Conservation (phyloP, 2,113 vertebrate species). For the Haplochromis burtoni region DNA sequence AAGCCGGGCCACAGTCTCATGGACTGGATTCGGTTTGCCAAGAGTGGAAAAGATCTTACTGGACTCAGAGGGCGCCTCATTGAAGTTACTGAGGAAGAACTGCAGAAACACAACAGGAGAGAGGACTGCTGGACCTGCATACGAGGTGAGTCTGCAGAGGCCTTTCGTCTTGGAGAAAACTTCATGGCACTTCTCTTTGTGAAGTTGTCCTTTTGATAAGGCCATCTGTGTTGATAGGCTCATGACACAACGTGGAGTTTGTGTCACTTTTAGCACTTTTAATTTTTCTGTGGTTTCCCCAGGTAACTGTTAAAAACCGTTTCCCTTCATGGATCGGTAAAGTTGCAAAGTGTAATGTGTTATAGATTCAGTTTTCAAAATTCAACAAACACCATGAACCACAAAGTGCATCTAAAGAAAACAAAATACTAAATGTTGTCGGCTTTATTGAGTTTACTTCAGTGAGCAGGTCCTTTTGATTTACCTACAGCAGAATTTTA, state of each 20-base stretch:
- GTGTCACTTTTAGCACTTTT: neutral
- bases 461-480: neutral
- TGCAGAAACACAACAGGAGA: slow-evolving; percentile 83
- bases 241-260: neutral
- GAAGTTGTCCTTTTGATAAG: neutral
- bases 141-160: slow-evolving; percentile 72
- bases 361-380: neutral
- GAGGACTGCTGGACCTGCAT: slow-evolving; percentile 96
- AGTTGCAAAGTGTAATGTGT: neutral
- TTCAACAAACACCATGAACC: neutral
- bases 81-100: slow-evolving; percentile 88
- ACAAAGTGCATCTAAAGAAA: neutral
- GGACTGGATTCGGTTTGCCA: slow-evolving; percentile 94
- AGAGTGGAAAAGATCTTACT: slow-evolving; percentile 88
- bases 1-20: slow-evolving; percentile 96
- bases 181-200: neutral
- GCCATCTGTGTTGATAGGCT: neutral
- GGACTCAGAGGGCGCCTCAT: slow-evolving; percentile 85
- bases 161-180: neutral
- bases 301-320: rapidly evolving
- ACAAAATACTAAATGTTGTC: rapidly evolving
- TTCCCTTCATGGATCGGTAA: neutral
- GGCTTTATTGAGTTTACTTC: neutral
- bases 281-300: neutral
- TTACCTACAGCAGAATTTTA: neutral